Base-by-base conservation (phyloP, 2,797 vertebrate species). In the Columba guinea region DNA sequence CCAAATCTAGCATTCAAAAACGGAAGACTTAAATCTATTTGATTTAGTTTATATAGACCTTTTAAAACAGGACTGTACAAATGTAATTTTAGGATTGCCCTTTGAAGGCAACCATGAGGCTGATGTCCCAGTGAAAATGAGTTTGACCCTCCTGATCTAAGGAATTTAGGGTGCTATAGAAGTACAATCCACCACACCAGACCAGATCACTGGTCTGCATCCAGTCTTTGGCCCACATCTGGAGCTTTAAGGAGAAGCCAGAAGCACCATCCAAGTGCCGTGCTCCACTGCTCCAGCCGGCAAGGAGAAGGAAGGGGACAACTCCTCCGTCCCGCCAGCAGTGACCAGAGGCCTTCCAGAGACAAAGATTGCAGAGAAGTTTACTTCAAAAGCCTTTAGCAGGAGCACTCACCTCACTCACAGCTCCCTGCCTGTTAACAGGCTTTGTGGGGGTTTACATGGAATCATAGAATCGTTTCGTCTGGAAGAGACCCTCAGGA, bases 301-400 rank as follows among this genome's bases (percentile, higher is more conserved):
- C 3, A 7, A 23, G 19, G 22, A 28, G 18, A 53, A 24, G 3
- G 1, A 28, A 26, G 7, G 1, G 2, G 13, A 19, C 7, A 69
- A 20, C 1, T 24, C 26, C 23, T 51, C 24, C 52, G 4, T 13
- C n/a, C 49, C 2, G 5, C 52, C 10, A 11, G 12, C 80, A 46
- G 56, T 8, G 12, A n/a, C 20, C 64, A 48, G 9, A 35, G 28
- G 52, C 52, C 64, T 62, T 10, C 71, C 13, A 5, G 18, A 21
- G 39, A 37, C 37, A 37, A 5, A 35, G 17, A 9, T 3, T 23
- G n/a, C 55, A 10, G 17, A 49, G 22, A 18, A 32, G n/a, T 2
- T 9, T 4, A 13, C 19, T 44, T 14, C 14, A 27, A 13, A 52
- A 34, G 19, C 59, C 30, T 28, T 64, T 4, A 28, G 13, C 39